Evolutionary conservation across 2,797 vertebrate genomes (phyloP).

Genomic region (Alexandromys oeconomus): DNA sequence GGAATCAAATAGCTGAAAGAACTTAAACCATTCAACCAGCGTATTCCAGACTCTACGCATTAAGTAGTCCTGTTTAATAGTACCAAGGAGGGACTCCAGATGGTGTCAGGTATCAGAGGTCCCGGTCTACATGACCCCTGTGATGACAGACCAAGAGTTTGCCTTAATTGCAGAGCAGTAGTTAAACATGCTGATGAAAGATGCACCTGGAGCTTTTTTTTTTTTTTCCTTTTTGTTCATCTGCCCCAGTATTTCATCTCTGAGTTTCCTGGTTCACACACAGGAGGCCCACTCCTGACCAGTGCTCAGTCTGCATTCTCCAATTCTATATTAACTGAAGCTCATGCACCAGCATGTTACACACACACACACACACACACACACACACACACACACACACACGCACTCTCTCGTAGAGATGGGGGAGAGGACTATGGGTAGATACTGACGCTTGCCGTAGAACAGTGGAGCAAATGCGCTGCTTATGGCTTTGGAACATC

Average conservation of each 20-base stretch:
- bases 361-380: background rate
- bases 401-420: background rate
- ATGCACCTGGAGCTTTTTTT: conserved; percentile 15
- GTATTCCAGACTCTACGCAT: background rate
- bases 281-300: background rate
- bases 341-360: background rate
- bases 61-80: conserved; percentile 38
- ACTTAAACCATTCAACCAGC: background rate
- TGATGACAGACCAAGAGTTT: conserved; percentile 78
- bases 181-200: conserved; percentile 74
- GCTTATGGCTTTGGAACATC: conserved; percentile 83
- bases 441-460: background rate
- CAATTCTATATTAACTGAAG: background rate
- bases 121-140: conserved; percentile 75
- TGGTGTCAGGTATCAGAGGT: conserved; percentile 72
- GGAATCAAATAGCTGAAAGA: conserved; percentile 26
- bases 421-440: background rate
- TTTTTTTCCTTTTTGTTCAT: conserved; percentile 6
- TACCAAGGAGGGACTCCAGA: conserved; percentile 62
- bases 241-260: conserved; percentile 22
- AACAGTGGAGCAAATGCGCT: conserved; percentile 53
- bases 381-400: background rate
- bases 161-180: conserved; percentile 49
- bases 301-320: accelerated
- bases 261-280: background rate